Conservation (phyloP, 1,140 invertebrate genomes). For the Aphaenogaster rudis region DNA sequence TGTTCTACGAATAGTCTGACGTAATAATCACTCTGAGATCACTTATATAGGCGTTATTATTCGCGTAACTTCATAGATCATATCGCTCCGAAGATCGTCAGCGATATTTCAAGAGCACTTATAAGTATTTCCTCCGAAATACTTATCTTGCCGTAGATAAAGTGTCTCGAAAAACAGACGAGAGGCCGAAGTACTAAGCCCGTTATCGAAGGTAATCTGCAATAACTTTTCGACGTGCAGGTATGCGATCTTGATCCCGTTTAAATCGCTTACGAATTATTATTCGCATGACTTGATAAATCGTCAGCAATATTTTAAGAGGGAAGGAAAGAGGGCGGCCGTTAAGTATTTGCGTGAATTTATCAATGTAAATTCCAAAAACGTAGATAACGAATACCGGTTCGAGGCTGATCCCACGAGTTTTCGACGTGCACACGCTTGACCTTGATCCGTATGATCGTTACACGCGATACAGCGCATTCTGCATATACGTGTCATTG, state of each 20-base stretch:
- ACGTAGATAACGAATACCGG: neutral
- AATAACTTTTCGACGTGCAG: neutral
- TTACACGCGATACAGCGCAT: slow-evolving; percentile 2
- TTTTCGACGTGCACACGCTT: neutral
- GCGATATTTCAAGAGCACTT: neutral
- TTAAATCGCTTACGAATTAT: neutral
- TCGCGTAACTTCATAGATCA: neutral
- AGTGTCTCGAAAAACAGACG: neutral
- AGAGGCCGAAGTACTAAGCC: neutral
- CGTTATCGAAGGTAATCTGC: slow-evolving; percentile 23
- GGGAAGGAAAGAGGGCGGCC: neutral
- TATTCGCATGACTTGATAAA: neutral
- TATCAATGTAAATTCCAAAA: neutral
- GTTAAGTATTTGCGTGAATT: neutral
- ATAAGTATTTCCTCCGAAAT: slow-evolving; percentile 2
- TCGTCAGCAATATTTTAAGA: neutral
- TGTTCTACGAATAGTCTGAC: slow-evolving; percentile 35
- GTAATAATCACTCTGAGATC: slow-evolving; percentile 20
- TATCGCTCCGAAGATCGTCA: neutral
- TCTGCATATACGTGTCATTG: slow-evolving; percentile 23
- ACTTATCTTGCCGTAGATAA: slow-evolving; percentile 14
- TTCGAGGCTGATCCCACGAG: neutral
- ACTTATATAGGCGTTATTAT: neutral
- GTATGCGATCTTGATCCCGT: slow-evolving; percentile 17
- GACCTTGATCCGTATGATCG: slow-evolving; percentile 14